phyloP scores from a whole-genome alignment of 2,113 vertebrate species.

The Oplegnathus fasciatus region DNA sequence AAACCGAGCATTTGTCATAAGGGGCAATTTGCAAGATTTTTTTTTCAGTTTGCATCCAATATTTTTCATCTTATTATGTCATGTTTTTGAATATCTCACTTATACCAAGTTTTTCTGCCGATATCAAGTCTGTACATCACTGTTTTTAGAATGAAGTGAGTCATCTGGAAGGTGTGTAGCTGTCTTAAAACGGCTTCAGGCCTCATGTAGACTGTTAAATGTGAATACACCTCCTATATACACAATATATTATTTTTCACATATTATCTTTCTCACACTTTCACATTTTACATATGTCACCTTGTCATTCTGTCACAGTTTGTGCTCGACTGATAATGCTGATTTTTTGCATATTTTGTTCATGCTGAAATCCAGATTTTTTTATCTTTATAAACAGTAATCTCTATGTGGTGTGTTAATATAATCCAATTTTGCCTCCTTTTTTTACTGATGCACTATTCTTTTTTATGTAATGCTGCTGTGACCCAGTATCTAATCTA shows the following conservation, averaged over 20 bases:
- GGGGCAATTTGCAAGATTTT: background rate
- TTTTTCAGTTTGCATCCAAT: background rate
- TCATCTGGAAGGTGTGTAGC: background rate
- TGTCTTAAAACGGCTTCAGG: background rate
- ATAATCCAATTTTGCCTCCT: background rate
- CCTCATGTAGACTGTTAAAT: background rate
- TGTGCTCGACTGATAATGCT: background rate
- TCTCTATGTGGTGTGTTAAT: background rate
- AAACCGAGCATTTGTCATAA: background rate
- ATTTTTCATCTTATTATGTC: background rate
- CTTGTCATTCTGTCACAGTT: slow-evolving; percentile 8
- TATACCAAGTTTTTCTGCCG: background rate
- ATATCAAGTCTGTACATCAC: background rate
- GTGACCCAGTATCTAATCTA: background rate
- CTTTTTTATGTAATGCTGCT: background rate
- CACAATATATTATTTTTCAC: background rate
- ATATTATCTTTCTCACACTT: background rate
- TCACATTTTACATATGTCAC: slow-evolving; percentile 3
- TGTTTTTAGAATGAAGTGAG: background rate
- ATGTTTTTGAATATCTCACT: background rate
- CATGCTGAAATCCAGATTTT: background rate
- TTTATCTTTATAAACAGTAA: background rate
- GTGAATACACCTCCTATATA: background rate
- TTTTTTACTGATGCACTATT: background rate
- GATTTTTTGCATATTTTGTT: background rate